Base-by-base conservation (phyloP, 2,113 vertebrate genomes). In the Corvus cornix region DNA sequence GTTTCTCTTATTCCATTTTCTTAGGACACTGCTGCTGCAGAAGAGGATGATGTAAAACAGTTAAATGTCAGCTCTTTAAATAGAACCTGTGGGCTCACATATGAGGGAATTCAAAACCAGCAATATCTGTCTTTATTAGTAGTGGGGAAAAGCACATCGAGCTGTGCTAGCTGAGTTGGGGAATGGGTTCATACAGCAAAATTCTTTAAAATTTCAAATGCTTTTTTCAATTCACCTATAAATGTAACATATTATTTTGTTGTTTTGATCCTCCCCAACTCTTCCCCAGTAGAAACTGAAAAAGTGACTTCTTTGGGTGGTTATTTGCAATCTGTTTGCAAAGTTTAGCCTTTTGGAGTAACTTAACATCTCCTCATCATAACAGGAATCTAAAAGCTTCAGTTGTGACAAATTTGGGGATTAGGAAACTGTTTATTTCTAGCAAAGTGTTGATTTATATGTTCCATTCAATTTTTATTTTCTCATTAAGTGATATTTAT, bases 41-140 rank as follows among this genome's bases (percentile, higher is more conserved):
- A 41, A 87, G 90, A 48, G 49, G 75, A 67, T 93, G 76, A 70
- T 93, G 83, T 80, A 90, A 77, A 96, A 19, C 88, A 63, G 33
- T 75, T 56, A 94, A 94, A 95, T 95, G 90, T 95, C 93, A 96
- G 39, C 27, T 74, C 68, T 84, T 81, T 59, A 94, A 93, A 93
- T 84, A 96, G 90, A 92, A 86, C 31, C 56, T 81, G 63, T 90
- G 72, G 82, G 68, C 75, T 94, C 46, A 33, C 83, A 62, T 11
- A 9, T 1, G 22, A 79, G n/a, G 73, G 67, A 90, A 78, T 92
- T 78, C 35, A 94, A 69, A 84, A 0, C 3, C 69, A 75, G 67
- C 81, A 76, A 12, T 87, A 28, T 75, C 62, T 69, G 31, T 58
- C 56, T 84, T 43, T 89, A 33, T 86, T 84, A 26, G 1, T 16